These are phyloP conservation scores for Eilema sororculum DNA, from an alignment of 2,888 invertebrate genomes.

Conservation along the genomic window DNA sequence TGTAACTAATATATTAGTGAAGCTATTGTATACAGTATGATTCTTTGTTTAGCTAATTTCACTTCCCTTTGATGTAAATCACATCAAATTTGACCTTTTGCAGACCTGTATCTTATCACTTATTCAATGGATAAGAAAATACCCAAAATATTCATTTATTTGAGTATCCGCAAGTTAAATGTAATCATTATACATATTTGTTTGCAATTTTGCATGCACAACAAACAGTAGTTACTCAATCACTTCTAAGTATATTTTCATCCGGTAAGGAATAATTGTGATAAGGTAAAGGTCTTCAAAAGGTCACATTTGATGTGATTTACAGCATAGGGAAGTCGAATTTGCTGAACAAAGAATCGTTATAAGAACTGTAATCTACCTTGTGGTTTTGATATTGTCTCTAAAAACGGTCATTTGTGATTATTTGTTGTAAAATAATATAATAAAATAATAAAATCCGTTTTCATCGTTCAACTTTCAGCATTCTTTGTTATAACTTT, in stretches of 20 bases:
- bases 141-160: neutral
- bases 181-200: neutral
- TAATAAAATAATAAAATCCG: too few relatives aligned
- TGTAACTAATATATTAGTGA: too few relatives aligned
- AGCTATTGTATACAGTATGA: too few relatives aligned
- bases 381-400: neutral
- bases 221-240: neutral
- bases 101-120: neutral
- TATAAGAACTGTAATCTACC: neutral
- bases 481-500: neutral
- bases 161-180: neutral
- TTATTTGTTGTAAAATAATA: too few relatives aligned
- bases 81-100: slow-evolving; percentile 2
- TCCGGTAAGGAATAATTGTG: neutral
- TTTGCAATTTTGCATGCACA: neutral
- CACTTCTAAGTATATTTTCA: neutral
- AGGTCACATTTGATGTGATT: neutral
- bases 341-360: neutral
- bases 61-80: neutral
- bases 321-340: neutral
- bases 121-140: neutral
- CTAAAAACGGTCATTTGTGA: neutral
- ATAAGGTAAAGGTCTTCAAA: neutral
- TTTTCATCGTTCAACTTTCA: neutral
- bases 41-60: neutral